Conservation (phyloP, 2,797 vertebrate species). For the Tachyglossus aculeatus region DNA sequence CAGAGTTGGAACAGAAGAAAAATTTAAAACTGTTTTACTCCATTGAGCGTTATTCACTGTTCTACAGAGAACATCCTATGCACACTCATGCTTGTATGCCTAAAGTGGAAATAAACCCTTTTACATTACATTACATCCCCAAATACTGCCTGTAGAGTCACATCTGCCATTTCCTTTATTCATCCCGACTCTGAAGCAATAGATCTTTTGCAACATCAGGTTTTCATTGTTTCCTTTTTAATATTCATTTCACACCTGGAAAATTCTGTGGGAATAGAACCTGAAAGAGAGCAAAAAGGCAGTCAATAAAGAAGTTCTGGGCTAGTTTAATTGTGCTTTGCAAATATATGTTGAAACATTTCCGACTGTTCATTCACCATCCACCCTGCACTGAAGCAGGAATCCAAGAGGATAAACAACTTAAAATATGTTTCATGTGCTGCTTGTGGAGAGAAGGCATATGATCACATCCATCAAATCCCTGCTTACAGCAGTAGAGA, state of each 20-base stretch:
- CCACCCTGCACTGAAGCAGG: conserved; percentile 51
- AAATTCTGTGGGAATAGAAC: conserved; percentile 36
- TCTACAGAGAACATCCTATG: not conserved
- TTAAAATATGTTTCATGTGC: conserved; percentile 57
- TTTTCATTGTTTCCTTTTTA: conserved; percentile 47
- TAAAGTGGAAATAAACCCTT: conserved; percentile 21
- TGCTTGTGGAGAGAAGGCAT: conserved; percentile 53
- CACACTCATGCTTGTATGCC: not conserved
- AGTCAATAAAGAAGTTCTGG: conserved; percentile 15
- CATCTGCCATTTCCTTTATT: conserved; percentile 36
- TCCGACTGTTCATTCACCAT: conserved; percentile 34
- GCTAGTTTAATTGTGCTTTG: conserved; percentile 38
- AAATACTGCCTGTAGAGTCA: conserved; percentile 25
- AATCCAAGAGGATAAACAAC: conserved; percentile 66
- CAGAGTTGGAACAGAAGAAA: not conserved
- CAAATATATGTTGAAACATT: conserved; percentile 44
- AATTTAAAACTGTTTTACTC: conserved; percentile 27
- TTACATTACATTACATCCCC: not conserved
- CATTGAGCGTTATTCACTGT: not conserved
- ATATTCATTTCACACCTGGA: conserved; percentile 33
- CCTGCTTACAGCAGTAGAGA: conserved; percentile 52
- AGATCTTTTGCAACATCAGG: conserved; percentile 27
- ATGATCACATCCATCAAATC: conserved; percentile 65
- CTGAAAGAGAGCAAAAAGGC: conserved; percentile 33
- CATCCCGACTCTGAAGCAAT: conserved; percentile 50